Evolutionary conservation across 92 coral and sea anemone species (phyloP).

Genomic region (Paragorgia papillata): DNA sequence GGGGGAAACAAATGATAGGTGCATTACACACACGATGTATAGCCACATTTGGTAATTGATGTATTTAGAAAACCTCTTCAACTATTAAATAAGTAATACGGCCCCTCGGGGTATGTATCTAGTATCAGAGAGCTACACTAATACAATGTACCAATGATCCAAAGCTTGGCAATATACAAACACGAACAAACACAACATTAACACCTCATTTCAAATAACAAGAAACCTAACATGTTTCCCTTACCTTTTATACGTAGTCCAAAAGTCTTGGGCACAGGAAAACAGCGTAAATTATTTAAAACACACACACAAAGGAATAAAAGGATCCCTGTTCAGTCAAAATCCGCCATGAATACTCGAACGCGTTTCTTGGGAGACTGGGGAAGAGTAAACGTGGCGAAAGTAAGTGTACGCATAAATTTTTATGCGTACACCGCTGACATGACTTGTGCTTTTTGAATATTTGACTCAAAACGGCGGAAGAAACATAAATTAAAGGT

Average conservation of each 20-base stretch:
- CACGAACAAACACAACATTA: too few species aligned
- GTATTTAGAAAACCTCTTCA: too few species aligned
- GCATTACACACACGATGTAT: too few species aligned
- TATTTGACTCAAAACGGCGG: background rate
- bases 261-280: background rate
- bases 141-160: background rate
- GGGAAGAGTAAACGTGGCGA: conserved; percentile 45
- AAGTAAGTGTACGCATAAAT: conserved; percentile 39
- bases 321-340: background rate
- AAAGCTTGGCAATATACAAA: too few species aligned
- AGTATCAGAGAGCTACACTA: too few species aligned
- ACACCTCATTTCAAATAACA: too few species aligned
- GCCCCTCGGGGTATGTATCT: too few species aligned
- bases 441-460: background rate
- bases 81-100: too few species aligned
- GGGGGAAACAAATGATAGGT: too few species aligned
- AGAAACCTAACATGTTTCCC: background rate
- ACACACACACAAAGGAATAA: conserved; percentile 18
- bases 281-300: conserved; percentile 8
- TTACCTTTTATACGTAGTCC: conserved; percentile 4
- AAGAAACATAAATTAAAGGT: background rate
- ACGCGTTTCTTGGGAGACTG: conserved; percentile 12
- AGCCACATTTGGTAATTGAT: too few species aligned
- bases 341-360: conserved; percentile 36
- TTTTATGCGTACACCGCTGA: background rate